Conservation (phyloP, 2,113 vertebrate species). For the Ictalurus punctatus region DNA sequence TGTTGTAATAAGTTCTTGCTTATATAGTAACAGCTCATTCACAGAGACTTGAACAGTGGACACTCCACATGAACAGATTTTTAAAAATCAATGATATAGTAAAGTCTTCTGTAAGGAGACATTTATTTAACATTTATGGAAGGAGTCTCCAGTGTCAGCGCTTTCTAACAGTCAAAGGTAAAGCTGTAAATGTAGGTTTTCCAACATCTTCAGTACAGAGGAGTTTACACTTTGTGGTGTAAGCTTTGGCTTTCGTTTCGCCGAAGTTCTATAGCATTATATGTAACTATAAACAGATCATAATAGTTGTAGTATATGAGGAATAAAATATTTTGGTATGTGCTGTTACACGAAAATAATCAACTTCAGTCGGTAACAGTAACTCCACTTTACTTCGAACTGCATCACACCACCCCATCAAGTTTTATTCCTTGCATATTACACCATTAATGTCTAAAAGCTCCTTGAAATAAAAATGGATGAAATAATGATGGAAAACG, state of each 20-base stretch:
- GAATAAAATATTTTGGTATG: not conserved
- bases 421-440: not conserved
- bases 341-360: not conserved
- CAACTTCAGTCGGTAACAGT: not conserved
- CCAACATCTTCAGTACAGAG: not conserved
- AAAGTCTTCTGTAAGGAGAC: not conserved
- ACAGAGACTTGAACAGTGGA: not conserved
- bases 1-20: not conserved
- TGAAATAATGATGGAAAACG: conserved; percentile 49
- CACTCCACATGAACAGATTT: not conserved
- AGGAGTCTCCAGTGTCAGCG: not conserved
- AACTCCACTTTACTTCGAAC: not conserved
- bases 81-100: not conserved
- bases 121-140: not conserved
- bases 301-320: not conserved
- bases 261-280: not conserved
- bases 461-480: conserved; percentile 41
- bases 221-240: not conserved
- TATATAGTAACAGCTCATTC: not conserved
- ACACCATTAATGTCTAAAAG: conserved; percentile 60
- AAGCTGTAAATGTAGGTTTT: not conserved
- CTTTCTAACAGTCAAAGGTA: not conserved
- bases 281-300: not conserved
- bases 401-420: not conserved
- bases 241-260: not conserved